Conservation (phyloP, 2,113 vertebrate genomes). For the Mionectes macconnelli region DNA sequence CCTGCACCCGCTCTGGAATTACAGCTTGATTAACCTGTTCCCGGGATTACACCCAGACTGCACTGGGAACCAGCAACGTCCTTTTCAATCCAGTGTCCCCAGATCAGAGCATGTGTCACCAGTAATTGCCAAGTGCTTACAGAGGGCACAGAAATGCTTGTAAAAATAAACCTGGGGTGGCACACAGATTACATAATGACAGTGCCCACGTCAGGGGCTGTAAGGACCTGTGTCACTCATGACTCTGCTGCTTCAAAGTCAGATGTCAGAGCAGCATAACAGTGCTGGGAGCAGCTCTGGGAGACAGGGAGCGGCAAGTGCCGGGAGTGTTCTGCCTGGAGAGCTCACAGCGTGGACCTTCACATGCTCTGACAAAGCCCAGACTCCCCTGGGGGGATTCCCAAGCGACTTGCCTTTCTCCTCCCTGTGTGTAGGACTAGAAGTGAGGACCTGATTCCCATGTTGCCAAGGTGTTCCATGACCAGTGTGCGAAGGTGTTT, state of each 20-base stretch:
- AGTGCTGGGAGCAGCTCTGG: not conserved
- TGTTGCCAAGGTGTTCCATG: not conserved
- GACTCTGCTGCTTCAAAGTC: not conserved
- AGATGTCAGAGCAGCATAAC: not conserved
- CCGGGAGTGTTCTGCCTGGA: not conserved
- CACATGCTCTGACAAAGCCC: not conserved
- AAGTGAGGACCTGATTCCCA: not conserved
- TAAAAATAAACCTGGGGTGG: conserved; percentile 23
- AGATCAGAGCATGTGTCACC: not conserved
- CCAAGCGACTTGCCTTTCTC: not conserved
- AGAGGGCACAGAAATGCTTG: conserved; percentile 4
- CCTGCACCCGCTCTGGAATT: not conserved
- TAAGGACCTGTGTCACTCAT: conserved; percentile 37
- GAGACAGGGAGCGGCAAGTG: not conserved
- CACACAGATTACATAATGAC: conserved; percentile 9
- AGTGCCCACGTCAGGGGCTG: not conserved
- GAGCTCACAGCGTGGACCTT: not conserved
- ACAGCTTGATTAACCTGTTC: conserved; percentile 5
- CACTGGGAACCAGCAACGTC: not conserved
- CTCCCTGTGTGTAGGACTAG: not conserved
- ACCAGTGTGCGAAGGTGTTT: not conserved
- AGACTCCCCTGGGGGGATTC: not conserved
- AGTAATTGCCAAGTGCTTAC: not conserved
- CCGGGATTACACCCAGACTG: not conserved
- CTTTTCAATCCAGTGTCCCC: not conserved